Evolutionary conservation across 2,113 vertebrate species (phyloP).

Genomic region (Mormyrus lacerda): DNA sequence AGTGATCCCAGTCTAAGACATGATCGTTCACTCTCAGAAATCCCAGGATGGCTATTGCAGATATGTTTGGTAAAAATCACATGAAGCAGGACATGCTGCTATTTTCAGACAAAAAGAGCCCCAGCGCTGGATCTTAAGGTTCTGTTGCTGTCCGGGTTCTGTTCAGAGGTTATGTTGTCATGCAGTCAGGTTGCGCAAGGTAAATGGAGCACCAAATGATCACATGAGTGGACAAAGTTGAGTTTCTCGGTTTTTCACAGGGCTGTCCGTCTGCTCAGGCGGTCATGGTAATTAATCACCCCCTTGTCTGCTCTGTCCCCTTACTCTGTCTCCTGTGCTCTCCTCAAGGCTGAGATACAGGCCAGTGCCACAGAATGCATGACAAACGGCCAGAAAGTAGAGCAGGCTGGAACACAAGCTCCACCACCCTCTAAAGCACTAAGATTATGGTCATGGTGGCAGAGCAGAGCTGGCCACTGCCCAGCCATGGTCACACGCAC

Average conservation of each 20-base stretch:
- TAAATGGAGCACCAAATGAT: neutral
- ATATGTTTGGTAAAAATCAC: too few species aligned
- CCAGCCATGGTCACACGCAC: neutral
- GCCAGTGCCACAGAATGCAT: neutral
- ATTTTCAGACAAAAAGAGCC: neutral
- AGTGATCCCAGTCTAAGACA: neutral
- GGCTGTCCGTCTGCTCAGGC: constrained; percentile 12
- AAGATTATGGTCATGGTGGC: neutral
- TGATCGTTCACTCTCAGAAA: neutral
- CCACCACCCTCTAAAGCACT: neutral
- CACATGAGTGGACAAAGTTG: neutral
- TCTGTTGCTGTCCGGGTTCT: too few species aligned
- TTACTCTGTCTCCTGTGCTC: neutral
- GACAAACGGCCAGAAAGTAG: neutral
- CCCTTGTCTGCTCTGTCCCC: neutral
- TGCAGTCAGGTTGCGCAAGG: neutral
- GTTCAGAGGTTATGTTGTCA: neutral
- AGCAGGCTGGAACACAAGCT: neutral
- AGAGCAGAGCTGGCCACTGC: neutral
- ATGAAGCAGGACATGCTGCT: neutral
- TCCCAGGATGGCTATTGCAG: neutral
- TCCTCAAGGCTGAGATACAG: neutral
- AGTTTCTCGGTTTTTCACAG: neutral
- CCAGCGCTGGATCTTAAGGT: neutral
- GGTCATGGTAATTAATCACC: constrained; percentile 21